Percentiles rank a stretch among this genome's conserved stretches.
Conservation (phyloP, 1,140 invertebrate genomes). For the silkworm (Bombyx mori) region DNA sequence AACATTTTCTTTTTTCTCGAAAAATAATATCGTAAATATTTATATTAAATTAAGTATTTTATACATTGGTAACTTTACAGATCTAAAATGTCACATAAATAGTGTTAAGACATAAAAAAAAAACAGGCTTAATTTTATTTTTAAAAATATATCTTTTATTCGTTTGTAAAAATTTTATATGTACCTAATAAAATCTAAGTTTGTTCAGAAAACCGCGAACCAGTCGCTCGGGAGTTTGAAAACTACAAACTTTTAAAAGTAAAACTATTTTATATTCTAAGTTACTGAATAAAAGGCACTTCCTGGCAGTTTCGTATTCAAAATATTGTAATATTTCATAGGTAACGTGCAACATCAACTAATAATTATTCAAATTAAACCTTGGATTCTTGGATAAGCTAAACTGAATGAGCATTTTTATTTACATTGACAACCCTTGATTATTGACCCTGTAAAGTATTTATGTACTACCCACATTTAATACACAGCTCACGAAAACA, state of each 20-base stretch:
- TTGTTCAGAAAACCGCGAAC: slow-evolving; percentile 41
- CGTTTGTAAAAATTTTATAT: too few species aligned
- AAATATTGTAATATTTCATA: slow-evolving; percentile 27
- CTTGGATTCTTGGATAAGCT: too few species aligned
- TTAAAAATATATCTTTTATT: slow-evolving; percentile 17
- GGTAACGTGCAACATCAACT: too few species aligned
- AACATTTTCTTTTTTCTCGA: too few species aligned
- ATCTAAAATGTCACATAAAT: slow-evolving; percentile 57
- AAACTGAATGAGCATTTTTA: too few species aligned
- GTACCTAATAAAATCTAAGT: slow-evolving; percentile 11
- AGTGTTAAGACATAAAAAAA: slow-evolving; percentile 42
- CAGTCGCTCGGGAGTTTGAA: slow-evolving; percentile 33
- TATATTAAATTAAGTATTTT: too few species aligned
- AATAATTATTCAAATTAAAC: too few species aligned
- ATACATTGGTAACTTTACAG: slow-evolving; percentile 65
- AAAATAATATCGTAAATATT: too few species aligned
- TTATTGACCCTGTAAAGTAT: too few species aligned
- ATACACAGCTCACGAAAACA: too few species aligned
- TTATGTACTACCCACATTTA: too few species aligned
- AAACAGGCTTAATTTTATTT: slow-evolving; percentile 21
- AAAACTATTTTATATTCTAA: slow-evolving; percentile 27
- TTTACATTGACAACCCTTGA: too few species aligned
- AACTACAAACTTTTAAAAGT: slow-evolving; percentile 23
- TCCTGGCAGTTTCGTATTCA: slow-evolving; percentile 59
- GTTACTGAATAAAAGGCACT: slow-evolving; percentile 61